Percentiles rank a stretch among this genome's conserved stretches.
These are phyloP conservation scores for Gallinago paraguaiae DNA, from an alignment of 2,113 vertebrate genomes.

Conservation along the genomic window DNA sequence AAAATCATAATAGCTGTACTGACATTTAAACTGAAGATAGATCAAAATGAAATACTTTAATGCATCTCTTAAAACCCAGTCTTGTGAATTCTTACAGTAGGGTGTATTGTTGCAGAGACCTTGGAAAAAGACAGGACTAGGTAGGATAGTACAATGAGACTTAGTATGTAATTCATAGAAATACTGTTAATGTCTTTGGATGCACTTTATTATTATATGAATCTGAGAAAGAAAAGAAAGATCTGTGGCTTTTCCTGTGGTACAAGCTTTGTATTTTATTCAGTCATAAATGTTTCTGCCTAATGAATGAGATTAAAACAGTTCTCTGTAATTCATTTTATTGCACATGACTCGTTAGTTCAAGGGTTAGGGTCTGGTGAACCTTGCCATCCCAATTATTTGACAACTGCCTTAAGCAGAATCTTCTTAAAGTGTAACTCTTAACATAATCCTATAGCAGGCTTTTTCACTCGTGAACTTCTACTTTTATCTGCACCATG, in stretches of 20 bases:
- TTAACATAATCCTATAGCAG: background rate
- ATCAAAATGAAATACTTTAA: background rate
- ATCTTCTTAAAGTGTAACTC: background rate
- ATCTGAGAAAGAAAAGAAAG: background rate
- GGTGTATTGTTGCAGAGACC: background rate
- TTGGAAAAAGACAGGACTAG: fast-evolving
- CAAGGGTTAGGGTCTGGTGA: background rate
- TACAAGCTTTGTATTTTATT: background rate
- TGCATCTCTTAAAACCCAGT: background rate
- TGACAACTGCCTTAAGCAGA: background rate
- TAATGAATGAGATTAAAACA: background rate
- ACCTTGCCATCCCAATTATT: background rate
- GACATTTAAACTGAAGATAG: background rate
- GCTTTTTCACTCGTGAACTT: background rate
- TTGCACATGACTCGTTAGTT: background rate
- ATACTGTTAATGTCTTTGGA: background rate
- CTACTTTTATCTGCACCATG: background rate
- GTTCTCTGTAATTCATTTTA: background rate
- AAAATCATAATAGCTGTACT: background rate
- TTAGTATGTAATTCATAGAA: background rate
- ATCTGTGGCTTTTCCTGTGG: background rate
- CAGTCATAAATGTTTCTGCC: background rate
- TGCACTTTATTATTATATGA: background rate
- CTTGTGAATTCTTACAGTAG: background rate
- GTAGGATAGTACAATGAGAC: background rate